phyloP scores from a whole-genome alignment of 2,888 invertebrate species.

The Lamproptera curius region DNA sequence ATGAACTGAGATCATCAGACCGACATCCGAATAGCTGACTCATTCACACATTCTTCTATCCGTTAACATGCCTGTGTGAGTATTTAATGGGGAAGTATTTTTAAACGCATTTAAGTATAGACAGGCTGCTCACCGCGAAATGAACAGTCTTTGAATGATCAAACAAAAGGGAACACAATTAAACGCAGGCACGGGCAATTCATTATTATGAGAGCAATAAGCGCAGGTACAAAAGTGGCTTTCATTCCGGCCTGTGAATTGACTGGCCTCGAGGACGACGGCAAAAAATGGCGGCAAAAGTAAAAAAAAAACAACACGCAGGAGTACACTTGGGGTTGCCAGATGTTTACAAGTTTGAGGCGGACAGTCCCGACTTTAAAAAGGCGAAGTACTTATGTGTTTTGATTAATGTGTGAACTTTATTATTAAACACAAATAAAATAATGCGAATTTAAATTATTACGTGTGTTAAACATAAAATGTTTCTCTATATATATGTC shows the following conservation, averaged over 20 bases:
- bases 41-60: slow-evolving; percentile 13
- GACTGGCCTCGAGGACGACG: slow-evolving; percentile 24
- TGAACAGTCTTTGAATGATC: slow-evolving; percentile 1
- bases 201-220: slow-evolving; percentile 6
- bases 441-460: neutral
- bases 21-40: slow-evolving; percentile 8
- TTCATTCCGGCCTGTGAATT: slow-evolving; percentile 6
- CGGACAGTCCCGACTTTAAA: slow-evolving; percentile 3
- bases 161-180: slow-evolving; percentile 4
- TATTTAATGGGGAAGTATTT: slow-evolving; percentile 8
- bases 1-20: slow-evolving; percentile 14
- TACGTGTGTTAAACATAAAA: no score
- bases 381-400: no score
- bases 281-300: slow-evolving; percentile 55
- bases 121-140: slow-evolving; percentile 1
- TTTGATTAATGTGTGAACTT: no score
- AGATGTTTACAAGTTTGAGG: neutral
- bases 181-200: slow-evolving; percentile 4
- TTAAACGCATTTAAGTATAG: neutral
- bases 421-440: neutral
- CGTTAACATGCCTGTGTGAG: neutral
- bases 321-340: slow-evolving; percentile 29
- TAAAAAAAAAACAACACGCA: slow-evolving; percentile 50
- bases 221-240: slow-evolving; percentile 13
- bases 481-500: neutral